Evolutionary conservation across 2,797 vertebrate genomes (phyloP).

Genomic region (Pipistrellus pygmaeus): DNA sequence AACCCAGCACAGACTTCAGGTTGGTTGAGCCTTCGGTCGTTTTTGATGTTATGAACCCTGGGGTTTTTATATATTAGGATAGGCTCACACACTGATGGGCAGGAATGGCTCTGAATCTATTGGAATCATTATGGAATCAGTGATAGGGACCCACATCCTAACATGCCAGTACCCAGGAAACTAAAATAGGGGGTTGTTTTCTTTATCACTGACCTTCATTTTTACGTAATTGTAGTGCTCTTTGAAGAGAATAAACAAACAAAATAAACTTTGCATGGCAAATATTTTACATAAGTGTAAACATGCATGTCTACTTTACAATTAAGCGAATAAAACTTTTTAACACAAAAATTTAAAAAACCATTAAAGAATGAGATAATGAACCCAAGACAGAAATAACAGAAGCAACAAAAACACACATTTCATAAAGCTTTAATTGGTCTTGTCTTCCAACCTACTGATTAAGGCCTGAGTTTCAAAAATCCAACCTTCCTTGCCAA

Average conservation of each 20-base stretch:
- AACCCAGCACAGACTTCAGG: no score
- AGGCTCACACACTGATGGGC: constrained; percentile 74
- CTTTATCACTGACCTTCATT: constrained; percentile 61
- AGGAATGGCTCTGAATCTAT: constrained; percentile 74
- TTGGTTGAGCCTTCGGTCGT: no score
- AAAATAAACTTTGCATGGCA: constrained; percentile 73
- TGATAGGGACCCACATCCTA: constrained; percentile 67
- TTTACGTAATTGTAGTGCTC: constrained; percentile 79
- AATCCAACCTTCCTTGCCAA: constrained; percentile 64
- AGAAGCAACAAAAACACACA: constrained; percentile 63
- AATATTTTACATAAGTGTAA: constrained; percentile 77
- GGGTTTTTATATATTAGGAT: not conserved
- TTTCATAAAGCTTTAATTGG: constrained; percentile 50
- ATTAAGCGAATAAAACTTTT: constrained; percentile 80
- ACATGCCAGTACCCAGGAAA: constrained; percentile 73
- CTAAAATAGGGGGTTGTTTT: constrained; percentile 58
- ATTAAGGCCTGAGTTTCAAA: constrained; percentile 63
- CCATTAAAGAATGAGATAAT: constrained; percentile 64
- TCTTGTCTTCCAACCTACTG: constrained; percentile 64
- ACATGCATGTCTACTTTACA: constrained; percentile 73
- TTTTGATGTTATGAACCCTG: no score
- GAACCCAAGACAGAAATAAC: constrained; percentile 51
- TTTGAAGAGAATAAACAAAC: constrained; percentile 68
- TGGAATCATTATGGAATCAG: constrained; percentile 76
- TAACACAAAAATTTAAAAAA: constrained; percentile 78